Evolutionary conservation across 2,888 invertebrate genomes (phyloP), one percentile per base, ranked within the genome.

Genomic region (Megaustenia siamemsis): DNA sequence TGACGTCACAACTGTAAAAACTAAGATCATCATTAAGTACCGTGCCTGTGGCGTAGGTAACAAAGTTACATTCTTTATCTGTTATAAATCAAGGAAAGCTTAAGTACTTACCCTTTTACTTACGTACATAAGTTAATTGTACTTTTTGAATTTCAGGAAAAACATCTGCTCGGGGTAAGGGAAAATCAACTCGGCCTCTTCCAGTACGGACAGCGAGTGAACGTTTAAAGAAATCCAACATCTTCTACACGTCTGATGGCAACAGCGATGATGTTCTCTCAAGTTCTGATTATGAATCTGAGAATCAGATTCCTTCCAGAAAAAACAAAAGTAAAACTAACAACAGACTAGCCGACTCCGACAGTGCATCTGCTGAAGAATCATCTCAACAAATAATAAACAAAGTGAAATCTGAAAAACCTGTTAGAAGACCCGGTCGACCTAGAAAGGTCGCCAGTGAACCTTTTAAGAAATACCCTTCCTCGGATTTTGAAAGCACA

Each of bases 191-290:
- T 2, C 15, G 71, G 49, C 73, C 81, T 38, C 24, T 69, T 3
- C 80, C 81, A 3, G 24, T 69, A 18, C 77, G 77, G 18, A 68
- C 79, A 60, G 83, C 83, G 35, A 85, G 32, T 35, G 78, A 32
- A 81, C 87, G 28, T 40, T 60, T 56, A 38, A 87, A 85, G 15
- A 86, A 87, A 32, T 87, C 89, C 35, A 85, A 88, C 60, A 80
- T 83, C 53, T 69, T 73, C 40, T 86, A 87, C 49, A 82, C 82
- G 0, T 84, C 87, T 24, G 86, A 87, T 24, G 86, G 84, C 5
- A 82, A 87, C 10, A 84, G 82, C 35, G 75, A 84, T 28, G 84
- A 79, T 49, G 77, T 80, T 6, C 81, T 81, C 15, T 71, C 69
- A 2, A 53, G 49, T 12, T 81, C 81, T 38, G 49, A 35, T n/a